Evolutionary conservation across 1,140 invertebrate species (phyloP).

Genomic region (Lithobius niger): DNA sequence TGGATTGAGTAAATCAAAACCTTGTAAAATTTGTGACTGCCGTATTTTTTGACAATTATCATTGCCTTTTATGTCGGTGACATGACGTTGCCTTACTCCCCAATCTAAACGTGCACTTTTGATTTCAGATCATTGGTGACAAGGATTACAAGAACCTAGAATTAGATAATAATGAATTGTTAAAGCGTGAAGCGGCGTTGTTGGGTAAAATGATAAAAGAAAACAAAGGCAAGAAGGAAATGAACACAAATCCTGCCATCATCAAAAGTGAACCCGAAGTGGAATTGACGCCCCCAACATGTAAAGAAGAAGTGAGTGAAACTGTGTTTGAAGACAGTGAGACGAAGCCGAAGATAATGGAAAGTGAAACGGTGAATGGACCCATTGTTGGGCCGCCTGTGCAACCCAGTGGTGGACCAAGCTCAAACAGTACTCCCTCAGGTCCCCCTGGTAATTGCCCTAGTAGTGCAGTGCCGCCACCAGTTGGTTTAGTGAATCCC

Average conservation of each 20-base stretch:
- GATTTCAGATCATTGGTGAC: not conserved
- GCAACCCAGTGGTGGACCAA: too few species aligned
- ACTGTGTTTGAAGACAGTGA: not conserved
- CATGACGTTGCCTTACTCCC: too few species aligned
- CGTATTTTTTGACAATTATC: too few species aligned
- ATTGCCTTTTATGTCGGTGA: too few species aligned
- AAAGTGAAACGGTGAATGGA: not conserved
- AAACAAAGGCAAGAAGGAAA: constrained; percentile 20
- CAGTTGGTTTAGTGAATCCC: too few species aligned
- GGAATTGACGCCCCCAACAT: not conserved
- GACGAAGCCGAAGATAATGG: not conserved
- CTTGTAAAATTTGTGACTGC: too few species aligned
- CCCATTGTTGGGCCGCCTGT: too few species aligned
- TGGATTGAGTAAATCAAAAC: too few species aligned
- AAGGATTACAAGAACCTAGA: constrained; percentile 1
- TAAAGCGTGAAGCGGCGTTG: constrained; percentile 18
- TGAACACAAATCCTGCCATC: constrained; percentile 5
- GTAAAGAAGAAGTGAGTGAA: constrained; percentile 4
- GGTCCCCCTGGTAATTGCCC: too few species aligned
- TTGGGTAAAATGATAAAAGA: constrained; percentile 22
- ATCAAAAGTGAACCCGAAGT: constrained; percentile 6
- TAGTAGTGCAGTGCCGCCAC: too few species aligned
- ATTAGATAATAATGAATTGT: constrained; percentile 13
- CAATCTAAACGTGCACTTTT: too few species aligned
- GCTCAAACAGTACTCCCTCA: too few species aligned